Evolutionary conservation across 2,797 vertebrate species (phyloP).

Genomic region (Argya squamiceps): DNA sequence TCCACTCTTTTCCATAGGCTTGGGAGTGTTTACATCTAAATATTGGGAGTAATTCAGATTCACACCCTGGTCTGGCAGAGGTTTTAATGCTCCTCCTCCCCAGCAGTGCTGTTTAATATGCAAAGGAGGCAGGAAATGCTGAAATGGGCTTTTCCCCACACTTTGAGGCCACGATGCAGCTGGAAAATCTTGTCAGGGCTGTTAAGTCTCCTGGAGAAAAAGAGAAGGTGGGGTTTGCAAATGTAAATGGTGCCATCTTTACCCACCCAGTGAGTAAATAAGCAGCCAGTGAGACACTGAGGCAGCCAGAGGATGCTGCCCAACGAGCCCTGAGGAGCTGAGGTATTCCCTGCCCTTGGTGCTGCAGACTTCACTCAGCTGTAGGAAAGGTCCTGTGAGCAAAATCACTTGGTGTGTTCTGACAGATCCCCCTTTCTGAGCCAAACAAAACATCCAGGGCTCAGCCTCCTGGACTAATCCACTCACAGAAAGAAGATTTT

Average conservation of each 20-base stretch:
- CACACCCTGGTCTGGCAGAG: background rate
- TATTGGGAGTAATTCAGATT: background rate
- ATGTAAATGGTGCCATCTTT: background rate
- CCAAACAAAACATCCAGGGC: background rate
- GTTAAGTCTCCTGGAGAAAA: background rate
- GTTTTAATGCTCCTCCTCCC: background rate
- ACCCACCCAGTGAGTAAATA: background rate
- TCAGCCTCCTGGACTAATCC: background rate
- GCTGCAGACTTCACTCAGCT: background rate
- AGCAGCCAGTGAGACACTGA: background rate
- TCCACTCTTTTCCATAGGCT: background rate
- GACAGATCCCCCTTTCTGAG: background rate
- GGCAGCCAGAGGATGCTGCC: background rate
- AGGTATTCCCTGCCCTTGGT: background rate
- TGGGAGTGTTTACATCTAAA: background rate
- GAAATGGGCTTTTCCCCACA: background rate
- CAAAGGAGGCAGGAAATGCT: background rate
- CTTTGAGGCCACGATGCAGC: fast-evolving
- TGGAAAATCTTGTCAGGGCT: background rate
- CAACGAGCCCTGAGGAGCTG: background rate
- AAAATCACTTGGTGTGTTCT: background rate
- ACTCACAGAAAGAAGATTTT: background rate
- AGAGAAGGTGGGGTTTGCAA: background rate
- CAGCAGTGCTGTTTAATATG: background rate
- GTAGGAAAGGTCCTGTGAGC: too few species aligned